These are phyloP conservation scores for Manis pentadactyla DNA, from an alignment of 2,797 vertebrate genomes.

Conservation along the genomic window DNA sequence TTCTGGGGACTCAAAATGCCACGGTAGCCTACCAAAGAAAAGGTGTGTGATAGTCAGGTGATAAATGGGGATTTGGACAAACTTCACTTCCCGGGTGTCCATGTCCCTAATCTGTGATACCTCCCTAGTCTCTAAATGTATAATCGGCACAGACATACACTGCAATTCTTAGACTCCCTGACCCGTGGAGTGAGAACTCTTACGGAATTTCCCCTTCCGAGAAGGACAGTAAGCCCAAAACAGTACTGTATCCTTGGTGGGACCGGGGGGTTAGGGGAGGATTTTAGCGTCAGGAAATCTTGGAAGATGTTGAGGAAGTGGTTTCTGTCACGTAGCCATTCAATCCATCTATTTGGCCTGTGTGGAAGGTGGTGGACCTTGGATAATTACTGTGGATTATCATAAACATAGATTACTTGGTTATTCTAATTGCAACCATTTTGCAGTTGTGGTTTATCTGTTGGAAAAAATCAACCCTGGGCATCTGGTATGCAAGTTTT, in stretches of 20 bases:
- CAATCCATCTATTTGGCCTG: neutral
- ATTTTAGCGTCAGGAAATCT: neutral
- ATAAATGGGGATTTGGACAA: neutral
- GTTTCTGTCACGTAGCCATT: neutral
- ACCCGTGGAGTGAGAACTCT: neutral
- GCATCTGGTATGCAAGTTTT: neutral
- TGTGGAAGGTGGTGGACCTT: neutral
- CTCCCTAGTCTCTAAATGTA: neutral
- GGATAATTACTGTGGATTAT: neutral
- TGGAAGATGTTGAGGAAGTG: neutral
- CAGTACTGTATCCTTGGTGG: neutral
- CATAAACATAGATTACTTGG: neutral
- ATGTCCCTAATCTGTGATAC: neutral
- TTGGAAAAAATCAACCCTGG: neutral
- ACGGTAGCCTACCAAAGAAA: neutral
- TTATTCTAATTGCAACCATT: neutral
- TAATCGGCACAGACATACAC: neutral
- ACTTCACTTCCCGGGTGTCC: neutral
- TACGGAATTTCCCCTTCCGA: neutral
- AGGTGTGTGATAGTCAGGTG: neutral
- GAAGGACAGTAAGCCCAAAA: neutral
- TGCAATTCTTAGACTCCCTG: neutral
- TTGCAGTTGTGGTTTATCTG: neutral
- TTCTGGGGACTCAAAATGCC: neutral
- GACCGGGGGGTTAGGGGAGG: neutral